A percentile compares a stretch with the other conserved stretches of the same genome.
Conservation (phyloP, 2,113 vertebrate genomes). For the Embiotoca jacksoni region DNA sequence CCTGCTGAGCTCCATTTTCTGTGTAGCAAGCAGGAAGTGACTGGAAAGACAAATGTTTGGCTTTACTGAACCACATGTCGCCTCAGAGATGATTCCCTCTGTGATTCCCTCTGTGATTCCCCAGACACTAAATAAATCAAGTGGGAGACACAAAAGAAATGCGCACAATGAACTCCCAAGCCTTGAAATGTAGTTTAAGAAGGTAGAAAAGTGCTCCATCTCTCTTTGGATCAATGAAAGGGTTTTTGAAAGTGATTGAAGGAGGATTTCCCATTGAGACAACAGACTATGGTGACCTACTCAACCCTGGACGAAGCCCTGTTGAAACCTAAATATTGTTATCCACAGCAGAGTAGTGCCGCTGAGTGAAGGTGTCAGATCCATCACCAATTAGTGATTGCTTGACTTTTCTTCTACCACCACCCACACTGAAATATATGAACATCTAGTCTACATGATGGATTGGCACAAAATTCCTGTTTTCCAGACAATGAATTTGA, state of each 20-base stretch:
- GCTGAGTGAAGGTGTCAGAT: no score
- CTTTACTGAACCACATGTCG: conserved; percentile 35
- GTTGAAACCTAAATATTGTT: background rate
- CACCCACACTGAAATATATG: background rate
- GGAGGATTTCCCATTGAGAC: background rate
- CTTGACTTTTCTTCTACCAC: no score
- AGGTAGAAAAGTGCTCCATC: background rate
- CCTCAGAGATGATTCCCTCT: background rate
- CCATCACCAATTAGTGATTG: no score
- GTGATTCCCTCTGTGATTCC: conserved; percentile 9
- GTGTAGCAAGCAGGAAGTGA: conserved; percentile 33
- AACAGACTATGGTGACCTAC: background rate
- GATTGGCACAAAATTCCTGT: background rate
- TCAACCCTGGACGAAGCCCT: background rate
- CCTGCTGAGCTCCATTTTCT: conserved; percentile 2
- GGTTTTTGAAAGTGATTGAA: conserved; percentile 6
- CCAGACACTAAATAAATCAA: conserved; percentile 41
- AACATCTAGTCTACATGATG: background rate
- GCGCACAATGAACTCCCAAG: conserved; percentile 18
- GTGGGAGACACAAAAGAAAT: background rate
- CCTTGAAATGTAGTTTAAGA: conserved; percentile 8
- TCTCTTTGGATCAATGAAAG: background rate
- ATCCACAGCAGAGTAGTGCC: background rate
- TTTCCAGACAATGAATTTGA: background rate
- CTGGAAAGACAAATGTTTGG: conserved; percentile 53